Conservation (phyloP, 2,113 vertebrate genomes). For the Sisor rabdophorus region DNA sequence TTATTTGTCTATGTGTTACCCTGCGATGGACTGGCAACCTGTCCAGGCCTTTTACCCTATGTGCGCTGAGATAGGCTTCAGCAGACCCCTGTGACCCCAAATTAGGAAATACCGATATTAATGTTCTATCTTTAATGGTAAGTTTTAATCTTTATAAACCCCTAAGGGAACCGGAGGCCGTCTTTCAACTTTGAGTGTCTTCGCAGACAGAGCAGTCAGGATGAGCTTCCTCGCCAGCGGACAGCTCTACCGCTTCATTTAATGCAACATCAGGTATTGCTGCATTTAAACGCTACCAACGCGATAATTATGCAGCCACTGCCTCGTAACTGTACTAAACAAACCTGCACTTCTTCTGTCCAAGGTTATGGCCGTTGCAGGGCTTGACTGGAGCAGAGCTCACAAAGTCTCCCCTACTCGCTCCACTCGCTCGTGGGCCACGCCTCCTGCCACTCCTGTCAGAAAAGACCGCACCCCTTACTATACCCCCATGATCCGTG, state of each 20-base stretch:
- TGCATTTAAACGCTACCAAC: too few species aligned
- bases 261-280: conserved; percentile 95
- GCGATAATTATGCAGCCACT: not conserved
- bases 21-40: too few species aligned
- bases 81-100: too few species aligned
- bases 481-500: conserved; percentile 92
- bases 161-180: conserved; percentile 82
- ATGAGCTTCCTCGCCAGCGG: conserved; percentile 83
- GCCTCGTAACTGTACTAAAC: not conserved
- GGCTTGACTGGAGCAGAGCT: conserved; percentile 91
- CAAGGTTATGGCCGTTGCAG: conserved; percentile 97
- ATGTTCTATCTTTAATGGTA: not conserved
- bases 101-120: not conserved
- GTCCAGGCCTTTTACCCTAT: too few species aligned
- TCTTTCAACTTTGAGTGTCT: conserved; percentile 99
- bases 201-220: conserved; percentile 90
- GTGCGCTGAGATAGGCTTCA: too few species aligned
- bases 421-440: conserved; percentile 93
- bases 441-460: conserved; percentile 87
- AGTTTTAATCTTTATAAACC: not conserved
- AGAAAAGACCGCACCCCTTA: conserved; percentile 82
- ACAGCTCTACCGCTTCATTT: conserved; percentile 93
- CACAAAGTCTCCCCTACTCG: conserved; percentile 89
- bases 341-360: not conserved
- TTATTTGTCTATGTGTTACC: too few species aligned